These are phyloP conservation scores for Peromyscus polionotus DNA, from an alignment of 2,113 vertebrate genomes.

Conservation along the genomic window DNA sequence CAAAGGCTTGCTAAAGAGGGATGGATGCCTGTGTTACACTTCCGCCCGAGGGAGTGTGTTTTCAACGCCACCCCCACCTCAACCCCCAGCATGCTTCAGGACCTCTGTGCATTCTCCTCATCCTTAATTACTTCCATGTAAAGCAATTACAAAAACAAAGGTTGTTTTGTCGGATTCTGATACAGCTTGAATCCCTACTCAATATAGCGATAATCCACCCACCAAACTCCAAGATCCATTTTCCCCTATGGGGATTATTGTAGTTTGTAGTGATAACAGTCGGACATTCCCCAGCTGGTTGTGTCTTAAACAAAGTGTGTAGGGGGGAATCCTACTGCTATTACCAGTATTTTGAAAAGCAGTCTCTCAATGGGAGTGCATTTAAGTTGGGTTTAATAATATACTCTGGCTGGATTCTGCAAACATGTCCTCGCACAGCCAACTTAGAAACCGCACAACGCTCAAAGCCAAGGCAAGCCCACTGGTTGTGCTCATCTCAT, in stretches of 20 bases:
- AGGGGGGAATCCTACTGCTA: conserved; percentile 48
- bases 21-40: not conserved
- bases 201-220: conserved; percentile 20
- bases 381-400: conserved; percentile 72
- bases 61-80: not conserved
- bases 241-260: conserved; percentile 7
- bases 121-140: conserved; percentile 24
- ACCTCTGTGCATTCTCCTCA: not conserved
- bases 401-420: conserved; percentile 55
- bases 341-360: conserved; percentile 66
- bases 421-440: conserved; percentile 68
- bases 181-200: not conserved
- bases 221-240: not conserved
- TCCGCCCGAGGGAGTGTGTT: not conserved
- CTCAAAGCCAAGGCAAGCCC: conserved; percentile 33
- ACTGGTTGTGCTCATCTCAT: not conserved
- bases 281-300: conserved; percentile 51
- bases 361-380: conserved; percentile 59
- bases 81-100: not conserved
- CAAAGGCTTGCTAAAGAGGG: not conserved
- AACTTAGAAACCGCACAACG: conserved; percentile 13
- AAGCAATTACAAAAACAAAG: conserved; percentile 60
- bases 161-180: not conserved
- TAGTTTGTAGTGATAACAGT: conserved; percentile 62
- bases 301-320: conserved; percentile 66